These are phyloP conservation scores for Pogonognathellus flavescens DNA, from an alignment of 1,140 invertebrate species.

Conservation along the genomic window DNA sequence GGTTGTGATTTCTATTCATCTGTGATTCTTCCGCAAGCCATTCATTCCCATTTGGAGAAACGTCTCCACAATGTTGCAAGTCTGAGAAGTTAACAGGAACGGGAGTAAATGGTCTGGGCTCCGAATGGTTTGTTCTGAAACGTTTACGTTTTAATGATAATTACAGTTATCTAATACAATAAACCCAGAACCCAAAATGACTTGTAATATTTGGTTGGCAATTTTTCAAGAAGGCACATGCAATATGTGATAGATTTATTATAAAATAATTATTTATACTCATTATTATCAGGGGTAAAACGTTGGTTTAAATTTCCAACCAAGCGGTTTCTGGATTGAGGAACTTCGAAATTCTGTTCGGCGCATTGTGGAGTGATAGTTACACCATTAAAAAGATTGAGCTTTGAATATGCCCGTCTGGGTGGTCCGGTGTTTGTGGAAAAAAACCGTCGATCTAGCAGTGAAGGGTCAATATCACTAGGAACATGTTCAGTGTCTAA, in stretches of 20 bases:
- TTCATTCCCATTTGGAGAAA: not conserved
- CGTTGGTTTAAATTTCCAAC: not conserved
- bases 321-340: not conserved
- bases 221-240: no score
- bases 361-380: not conserved
- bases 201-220: no score
- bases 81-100: not conserved
- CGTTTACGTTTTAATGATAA: no score
- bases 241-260: no score
- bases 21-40: not conserved
- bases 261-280: no score
- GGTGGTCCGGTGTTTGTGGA: not conserved
- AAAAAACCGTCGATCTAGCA: no score
- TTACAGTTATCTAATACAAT: no score
- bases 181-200: no score
- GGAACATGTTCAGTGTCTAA: not conserved
- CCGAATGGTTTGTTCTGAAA: not conserved
- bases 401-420: not conserved
- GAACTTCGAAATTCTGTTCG: not conserved
- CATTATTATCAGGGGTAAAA: no score
- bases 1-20: not conserved
- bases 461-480: not conserved
- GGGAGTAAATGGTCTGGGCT: not conserved
- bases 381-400: not conserved
- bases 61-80: not conserved